Evolutionary conservation across 2,113 vertebrate genomes (phyloP).

Genomic region (Chinchilla lanigera): DNA sequence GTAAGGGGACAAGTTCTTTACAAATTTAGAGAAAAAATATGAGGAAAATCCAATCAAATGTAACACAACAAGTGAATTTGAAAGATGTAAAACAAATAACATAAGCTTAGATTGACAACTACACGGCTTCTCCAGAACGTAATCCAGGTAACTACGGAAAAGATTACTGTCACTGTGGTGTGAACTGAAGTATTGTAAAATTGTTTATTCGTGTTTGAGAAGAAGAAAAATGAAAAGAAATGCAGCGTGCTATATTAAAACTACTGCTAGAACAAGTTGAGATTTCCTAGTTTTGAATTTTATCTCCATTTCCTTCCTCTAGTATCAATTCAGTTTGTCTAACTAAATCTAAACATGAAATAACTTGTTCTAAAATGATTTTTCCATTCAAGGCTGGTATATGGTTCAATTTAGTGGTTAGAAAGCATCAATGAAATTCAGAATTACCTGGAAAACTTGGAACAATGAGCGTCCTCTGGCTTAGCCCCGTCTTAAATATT

Average conservation of each 20-base stretch:
- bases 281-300: slow-evolving; percentile 18
- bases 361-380: not conserved
- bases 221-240: slow-evolving; percentile 48
- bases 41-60: not conserved
- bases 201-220: not conserved
- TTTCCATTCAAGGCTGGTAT: not conserved
- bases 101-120: not conserved
- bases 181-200: not conserved
- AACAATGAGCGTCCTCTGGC: not conserved
- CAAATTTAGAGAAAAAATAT: not conserved
- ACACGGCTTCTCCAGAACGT: not conserved
- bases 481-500: not conserved
- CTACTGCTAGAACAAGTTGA: slow-evolving; percentile 22
- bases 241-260: not conserved
- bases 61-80: not conserved
- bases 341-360: not conserved
- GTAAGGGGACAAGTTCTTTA: not conserved
- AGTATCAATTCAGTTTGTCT: not conserved
- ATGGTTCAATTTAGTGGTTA: not conserved
- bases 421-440: not conserved
- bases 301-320: not conserved
- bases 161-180: not conserved
- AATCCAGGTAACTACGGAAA: not conserved
- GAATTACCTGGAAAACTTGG: not conserved
- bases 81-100: not conserved